Conservation (phyloP, 2,797 vertebrate species). For the Sorex maritimensis region DNA sequence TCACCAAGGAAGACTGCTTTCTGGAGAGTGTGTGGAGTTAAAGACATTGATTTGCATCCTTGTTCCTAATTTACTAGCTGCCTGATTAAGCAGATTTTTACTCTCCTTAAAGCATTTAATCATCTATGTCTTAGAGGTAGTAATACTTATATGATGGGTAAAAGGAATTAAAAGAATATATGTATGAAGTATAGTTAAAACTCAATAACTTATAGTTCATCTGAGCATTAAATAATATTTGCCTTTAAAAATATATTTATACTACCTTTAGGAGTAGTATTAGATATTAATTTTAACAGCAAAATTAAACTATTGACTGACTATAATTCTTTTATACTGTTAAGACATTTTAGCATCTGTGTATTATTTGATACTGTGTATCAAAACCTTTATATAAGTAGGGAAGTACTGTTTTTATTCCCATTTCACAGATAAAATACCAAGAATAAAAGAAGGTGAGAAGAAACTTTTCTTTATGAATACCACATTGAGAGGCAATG, state of each 20-base stretch:
- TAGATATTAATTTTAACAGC: conserved; percentile 17
- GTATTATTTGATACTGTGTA: conserved; percentile 20
- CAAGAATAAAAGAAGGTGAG: neutral
- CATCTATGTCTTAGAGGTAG: neutral
- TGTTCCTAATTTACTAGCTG: neutral
- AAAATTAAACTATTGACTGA: neutral
- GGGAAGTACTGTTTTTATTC: neutral
- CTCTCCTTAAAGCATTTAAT: neutral
- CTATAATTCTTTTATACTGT: neutral
- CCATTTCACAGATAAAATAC: conserved; percentile 4
- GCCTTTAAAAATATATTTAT: conserved; percentile 18
- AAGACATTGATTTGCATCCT: neutral
- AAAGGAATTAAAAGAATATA: conserved; percentile 22
- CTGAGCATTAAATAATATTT: neutral
- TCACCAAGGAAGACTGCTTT: neutral
- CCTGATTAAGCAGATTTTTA: neutral
- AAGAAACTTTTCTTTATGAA: neutral
- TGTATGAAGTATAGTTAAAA: neutral
- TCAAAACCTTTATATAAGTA: conserved; percentile 5
- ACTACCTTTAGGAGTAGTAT: neutral
- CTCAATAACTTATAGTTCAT: neutral
- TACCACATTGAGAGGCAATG: neutral
- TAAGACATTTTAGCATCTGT: neutral
- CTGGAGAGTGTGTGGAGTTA: neutral
- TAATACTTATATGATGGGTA: neutral